phyloP scores from a whole-genome alignment of 2,888 invertebrate species.

The Rotaria magnacalcarata region DNA sequence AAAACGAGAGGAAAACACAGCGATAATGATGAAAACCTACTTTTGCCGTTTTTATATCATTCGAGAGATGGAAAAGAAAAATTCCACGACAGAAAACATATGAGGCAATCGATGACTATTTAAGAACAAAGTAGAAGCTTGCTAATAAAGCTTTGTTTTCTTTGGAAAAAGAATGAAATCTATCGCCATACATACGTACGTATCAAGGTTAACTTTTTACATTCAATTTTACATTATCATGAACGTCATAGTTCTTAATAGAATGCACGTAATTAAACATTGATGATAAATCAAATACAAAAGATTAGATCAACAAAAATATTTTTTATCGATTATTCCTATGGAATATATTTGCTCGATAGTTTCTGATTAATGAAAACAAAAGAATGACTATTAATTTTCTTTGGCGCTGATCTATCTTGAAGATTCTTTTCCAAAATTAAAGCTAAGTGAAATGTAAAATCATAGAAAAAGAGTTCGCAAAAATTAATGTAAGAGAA shows the following conservation, averaged over 20 bases:
- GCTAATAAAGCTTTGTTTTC: neutral
- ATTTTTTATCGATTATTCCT: too few relatives aligned
- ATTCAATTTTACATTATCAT: neutral
- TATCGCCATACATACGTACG: neutral
- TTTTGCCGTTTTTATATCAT: neutral
- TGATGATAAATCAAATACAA: too few relatives aligned
- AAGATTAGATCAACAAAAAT: too few relatives aligned
- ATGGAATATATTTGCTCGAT: too few relatives aligned
- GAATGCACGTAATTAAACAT: neutral
- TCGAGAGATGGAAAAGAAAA: neutral
- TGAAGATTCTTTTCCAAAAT: neutral
- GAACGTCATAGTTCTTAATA: neutral
- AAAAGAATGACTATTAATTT: too few relatives aligned
- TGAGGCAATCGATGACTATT: neutral
- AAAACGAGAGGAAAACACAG: neutral
- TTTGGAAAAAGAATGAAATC: neutral
- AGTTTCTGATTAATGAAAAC: too few relatives aligned
- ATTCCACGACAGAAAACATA: neutral
- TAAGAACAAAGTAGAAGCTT: neutral
- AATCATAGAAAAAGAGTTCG: neutral
- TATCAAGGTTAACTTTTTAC: too few relatives aligned
- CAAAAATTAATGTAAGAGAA: neutral
- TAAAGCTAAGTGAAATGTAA: neutral
- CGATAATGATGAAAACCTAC: neutral
- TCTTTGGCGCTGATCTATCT: neutral